Evolutionary conservation across 35 echinoderm and acorn worm species (phyloP).

Genomic region (Eucidaris tribuloides): DNA sequence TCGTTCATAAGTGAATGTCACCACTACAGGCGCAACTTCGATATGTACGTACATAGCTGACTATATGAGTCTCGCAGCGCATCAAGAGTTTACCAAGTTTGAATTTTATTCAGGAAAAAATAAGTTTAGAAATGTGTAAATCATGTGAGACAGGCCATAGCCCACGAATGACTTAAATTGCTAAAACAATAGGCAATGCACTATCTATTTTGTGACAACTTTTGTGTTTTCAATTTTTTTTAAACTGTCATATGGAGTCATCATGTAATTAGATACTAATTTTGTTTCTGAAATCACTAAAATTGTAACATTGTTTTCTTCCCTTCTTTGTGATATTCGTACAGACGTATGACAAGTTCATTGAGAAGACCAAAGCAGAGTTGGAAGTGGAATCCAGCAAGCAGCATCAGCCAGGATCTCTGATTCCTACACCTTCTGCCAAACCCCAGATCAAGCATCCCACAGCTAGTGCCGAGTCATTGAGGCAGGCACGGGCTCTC

Average conservation of each 20-base stretch:
- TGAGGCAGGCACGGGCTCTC: conserved; percentile 68
- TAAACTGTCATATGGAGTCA: no score
- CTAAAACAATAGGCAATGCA: not conserved
- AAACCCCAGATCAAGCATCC: conserved; percentile 98
- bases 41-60: no score
- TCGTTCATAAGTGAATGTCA: no score
- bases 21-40: no score
- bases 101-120: no score
- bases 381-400: conserved; percentile 62
- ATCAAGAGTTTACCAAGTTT: no score
- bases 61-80: no score
- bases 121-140: no score
- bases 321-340: not conserved
- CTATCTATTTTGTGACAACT: not conserved
- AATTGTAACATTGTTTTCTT: not conserved
- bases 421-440: conserved; percentile 23
- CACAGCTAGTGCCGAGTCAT: conserved; percentile 55
- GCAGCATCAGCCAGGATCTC: not conserved
- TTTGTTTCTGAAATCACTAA: no score
- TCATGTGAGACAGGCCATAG: no score
- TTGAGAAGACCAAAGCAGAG: conserved; percentile 85
- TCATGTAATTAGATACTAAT: no score
- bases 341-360: conserved; percentile 87
- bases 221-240: not conserved
- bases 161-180: not conserved